A percentile compares a stretch with the other conserved stretches of the same genome.
phyloP scores from a whole-genome alignment of 2,797 vertebrate genomes.

The Pterois miles region DNA sequence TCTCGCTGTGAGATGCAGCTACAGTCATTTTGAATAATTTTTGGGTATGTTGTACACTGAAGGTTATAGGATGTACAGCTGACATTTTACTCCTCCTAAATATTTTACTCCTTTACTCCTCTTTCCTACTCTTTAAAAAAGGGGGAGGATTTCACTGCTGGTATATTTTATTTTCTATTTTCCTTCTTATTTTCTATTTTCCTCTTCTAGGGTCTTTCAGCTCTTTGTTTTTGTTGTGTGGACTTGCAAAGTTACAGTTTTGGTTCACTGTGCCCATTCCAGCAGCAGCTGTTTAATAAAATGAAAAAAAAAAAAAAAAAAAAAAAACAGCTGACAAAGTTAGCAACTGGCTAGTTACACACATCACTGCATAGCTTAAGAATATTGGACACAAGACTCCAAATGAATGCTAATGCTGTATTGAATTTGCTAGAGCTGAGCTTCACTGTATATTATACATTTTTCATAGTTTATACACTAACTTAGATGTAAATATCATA shows the following conservation, averaged over 20 bases:
- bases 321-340: no score
- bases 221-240: no score
- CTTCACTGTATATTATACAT: not conserved
- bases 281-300: not conserved
- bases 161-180: no score
- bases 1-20: not conserved
- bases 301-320: not conserved
- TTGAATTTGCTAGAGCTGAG: not conserved
- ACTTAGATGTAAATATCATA: not conserved
- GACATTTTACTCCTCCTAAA: slow-evolving; percentile 1
- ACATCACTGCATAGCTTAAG: no score
- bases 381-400: not conserved
- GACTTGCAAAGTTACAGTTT: not conserved
- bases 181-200: no score
- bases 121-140: no score
- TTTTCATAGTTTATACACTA: not conserved
- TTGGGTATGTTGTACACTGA: not conserved
- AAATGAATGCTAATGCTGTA: not conserved
- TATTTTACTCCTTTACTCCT: no score
- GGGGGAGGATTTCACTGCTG: not conserved
- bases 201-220: not conserved
- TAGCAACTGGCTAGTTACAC: not conserved
- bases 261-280: not conserved
- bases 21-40: slow-evolving; percentile 16
- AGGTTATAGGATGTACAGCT: slow-evolving; percentile 17